These are phyloP conservation scores for Papilio demoleus DNA, from an alignment of 2,888 invertebrate genomes.

Conservation along the genomic window DNA sequence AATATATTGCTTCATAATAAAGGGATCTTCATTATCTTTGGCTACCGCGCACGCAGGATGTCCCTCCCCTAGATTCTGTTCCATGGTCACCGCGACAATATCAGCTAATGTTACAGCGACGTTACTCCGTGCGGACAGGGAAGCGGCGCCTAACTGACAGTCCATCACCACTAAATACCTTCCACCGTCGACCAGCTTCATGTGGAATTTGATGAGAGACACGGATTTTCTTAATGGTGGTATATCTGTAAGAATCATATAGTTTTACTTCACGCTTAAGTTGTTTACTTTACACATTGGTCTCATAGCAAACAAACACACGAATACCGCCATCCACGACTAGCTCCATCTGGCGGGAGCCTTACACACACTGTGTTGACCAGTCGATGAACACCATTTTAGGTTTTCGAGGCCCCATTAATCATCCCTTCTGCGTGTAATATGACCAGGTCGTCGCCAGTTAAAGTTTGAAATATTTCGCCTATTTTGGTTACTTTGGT, in stretches of 20 bases:
- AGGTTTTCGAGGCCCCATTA: too few species aligned
- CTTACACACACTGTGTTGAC: too few species aligned
- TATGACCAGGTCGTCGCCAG: too few species aligned
- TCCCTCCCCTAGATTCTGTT: slow-evolving; percentile 56
- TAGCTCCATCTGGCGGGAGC: too few species aligned
- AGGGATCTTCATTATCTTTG: slow-evolving; percentile 52
- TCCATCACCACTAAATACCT: slow-evolving; percentile 65
- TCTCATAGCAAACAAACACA: too few species aligned
- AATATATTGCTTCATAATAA: slow-evolving; percentile 30
- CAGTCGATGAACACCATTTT: too few species aligned
- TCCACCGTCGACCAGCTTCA: slow-evolving; percentile 60
- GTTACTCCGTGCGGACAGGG: slow-evolving; percentile 45
- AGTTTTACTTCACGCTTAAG: too few species aligned
- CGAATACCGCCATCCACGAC: too few species aligned
- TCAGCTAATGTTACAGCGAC: slow-evolving; percentile 53
- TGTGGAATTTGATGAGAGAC: slow-evolving; percentile 61
- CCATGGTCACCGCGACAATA: slow-evolving; percentile 49
- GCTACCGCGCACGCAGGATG: slow-evolving; percentile 56
- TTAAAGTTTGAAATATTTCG: too few species aligned
- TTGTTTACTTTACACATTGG: too few species aligned
- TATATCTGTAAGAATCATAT: slow-evolving; percentile 53
- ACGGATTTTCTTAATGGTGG: slow-evolving; percentile 52
- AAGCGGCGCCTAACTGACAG: slow-evolving; percentile 53
- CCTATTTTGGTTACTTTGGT: too few species aligned
- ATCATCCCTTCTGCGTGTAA: too few species aligned